Conservation (phyloP, 2,113 vertebrate genomes). For the Triplophysa rosa region DNA sequence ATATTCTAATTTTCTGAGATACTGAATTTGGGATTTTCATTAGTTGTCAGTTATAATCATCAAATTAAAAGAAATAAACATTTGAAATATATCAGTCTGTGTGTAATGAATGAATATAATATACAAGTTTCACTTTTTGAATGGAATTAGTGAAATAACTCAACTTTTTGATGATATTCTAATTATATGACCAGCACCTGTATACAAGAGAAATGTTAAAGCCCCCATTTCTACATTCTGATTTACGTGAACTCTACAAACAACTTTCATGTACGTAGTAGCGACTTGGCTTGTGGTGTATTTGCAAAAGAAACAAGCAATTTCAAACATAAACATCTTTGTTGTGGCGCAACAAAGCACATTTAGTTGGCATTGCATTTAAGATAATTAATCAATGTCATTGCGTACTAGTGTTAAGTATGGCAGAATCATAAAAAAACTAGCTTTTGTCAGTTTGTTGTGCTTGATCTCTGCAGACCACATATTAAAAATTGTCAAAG, state of each 20-base stretch:
- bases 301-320: neutral
- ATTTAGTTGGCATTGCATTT: neutral
- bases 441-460: neutral
- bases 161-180: no score
- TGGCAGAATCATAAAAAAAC: neutral
- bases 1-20: no score
- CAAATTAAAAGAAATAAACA: no score
- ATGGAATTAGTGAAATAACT: no score
- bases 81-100: no score
- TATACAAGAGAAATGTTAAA: slow-evolving; percentile 16
- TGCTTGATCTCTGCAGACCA: neutral
- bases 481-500: no score
- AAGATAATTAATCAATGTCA: slow-evolving; percentile 2
- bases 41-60: no score
- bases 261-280: slow-evolving; percentile 60
- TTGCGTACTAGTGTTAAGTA: neutral
- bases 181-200: no score
- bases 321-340: neutral
- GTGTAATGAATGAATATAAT: no score
- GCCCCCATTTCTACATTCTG: slow-evolving; percentile 9
- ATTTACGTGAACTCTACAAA: neutral
- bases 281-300: neutral
- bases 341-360: neutral
- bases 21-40: no score
- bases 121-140: no score